Percentiles rank a stretch among this genome's conserved stretches.
These are phyloP conservation scores for Anguilla megastoma DNA, from an alignment of 2,797 vertebrate genomes.

Conservation along the genomic window DNA sequence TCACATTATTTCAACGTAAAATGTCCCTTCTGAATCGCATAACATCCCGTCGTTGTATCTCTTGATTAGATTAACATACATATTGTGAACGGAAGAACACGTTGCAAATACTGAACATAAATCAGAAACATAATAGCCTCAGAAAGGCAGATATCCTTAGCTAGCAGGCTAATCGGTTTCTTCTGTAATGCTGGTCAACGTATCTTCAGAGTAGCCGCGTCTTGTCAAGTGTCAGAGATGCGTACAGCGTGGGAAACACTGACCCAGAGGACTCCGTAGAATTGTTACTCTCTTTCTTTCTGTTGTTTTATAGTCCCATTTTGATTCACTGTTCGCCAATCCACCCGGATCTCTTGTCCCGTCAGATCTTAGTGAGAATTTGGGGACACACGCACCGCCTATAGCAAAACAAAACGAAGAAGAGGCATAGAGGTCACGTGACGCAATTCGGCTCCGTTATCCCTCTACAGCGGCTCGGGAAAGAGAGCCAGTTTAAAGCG, in stretches of 20 bases:
- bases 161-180: background rate
- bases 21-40: background rate
- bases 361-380: background rate
- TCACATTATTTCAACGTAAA: background rate
- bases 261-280: background rate
- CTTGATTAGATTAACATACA: background rate
- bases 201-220: background rate
- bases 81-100: background rate
- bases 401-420: background rate
- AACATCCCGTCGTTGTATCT: background rate
- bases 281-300: background rate
- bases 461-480: background rate
- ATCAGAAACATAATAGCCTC: background rate
- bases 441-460: background rate
- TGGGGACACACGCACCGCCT: background rate
- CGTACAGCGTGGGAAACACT: background rate
- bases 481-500: no score
- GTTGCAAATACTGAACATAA: background rate
- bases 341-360: background rate
- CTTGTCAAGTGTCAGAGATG: background rate
- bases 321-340: background rate
- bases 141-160: background rate
- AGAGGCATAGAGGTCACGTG: background rate
- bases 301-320: background rate
- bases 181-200: background rate